A percentile compares a stretch with the other conserved stretches of the same genome.
phyloP scores from a whole-genome alignment of 2,797 vertebrate species.

The Acanthurus lineatus region DNA sequence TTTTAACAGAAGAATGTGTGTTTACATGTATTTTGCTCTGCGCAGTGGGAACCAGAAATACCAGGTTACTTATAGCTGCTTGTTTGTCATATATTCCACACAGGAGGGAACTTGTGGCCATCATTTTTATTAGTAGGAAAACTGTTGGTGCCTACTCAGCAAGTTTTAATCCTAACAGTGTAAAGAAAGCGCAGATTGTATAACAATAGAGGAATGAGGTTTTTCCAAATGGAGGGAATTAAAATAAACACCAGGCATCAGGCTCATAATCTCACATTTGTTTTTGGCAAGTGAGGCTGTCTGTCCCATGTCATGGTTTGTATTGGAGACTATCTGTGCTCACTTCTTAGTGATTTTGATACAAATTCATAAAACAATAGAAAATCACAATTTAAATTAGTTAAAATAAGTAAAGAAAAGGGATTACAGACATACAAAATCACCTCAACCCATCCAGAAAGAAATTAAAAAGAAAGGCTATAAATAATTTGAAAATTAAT shows the following conservation, averaged over 20 bases:
- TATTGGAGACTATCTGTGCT: not conserved
- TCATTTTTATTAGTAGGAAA: constrained; percentile 40
- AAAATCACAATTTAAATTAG: not conserved
- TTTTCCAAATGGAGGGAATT: constrained; percentile 8
- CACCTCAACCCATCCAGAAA: not conserved
- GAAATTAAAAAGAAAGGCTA: not conserved
- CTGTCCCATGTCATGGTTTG: not conserved
- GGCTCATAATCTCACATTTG: constrained; percentile 9
- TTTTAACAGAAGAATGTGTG: constrained; percentile 32
- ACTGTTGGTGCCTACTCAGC: constrained; percentile 40
- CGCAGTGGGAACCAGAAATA: constrained; percentile 25
- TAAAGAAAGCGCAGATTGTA: constrained; percentile 38
- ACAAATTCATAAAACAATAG: not conserved
- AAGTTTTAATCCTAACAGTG: constrained; percentile 43
- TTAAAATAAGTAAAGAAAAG: not conserved
- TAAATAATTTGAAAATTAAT: not conserved
- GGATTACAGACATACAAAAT: not conserved
- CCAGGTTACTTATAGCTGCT: constrained; percentile 10
- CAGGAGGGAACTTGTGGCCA: constrained; percentile 19
- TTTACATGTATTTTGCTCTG: constrained; percentile 20
- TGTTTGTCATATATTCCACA: constrained; percentile 20
- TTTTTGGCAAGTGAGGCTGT: constrained; percentile 14
- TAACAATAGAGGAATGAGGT: constrained; percentile 37
- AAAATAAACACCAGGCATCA: constrained; percentile 14
- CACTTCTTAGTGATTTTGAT: no score